phyloP scores from a whole-genome alignment of 2,888 invertebrate species.

The Slavum lentiscoides region DNA sequence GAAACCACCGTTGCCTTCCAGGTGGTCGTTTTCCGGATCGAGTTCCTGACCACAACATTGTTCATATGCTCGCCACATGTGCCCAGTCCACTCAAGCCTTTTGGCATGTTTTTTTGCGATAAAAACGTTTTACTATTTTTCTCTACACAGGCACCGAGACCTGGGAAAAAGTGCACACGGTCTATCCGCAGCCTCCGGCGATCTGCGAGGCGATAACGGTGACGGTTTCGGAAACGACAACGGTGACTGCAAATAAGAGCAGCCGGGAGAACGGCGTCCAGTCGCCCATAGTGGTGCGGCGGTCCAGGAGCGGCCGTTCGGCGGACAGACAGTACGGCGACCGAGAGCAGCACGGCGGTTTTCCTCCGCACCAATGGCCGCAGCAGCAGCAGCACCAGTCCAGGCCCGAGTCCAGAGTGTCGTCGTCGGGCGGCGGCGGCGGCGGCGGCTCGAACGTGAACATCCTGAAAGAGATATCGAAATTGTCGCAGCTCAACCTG shows the following conservation, averaged over 20 bases:
- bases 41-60: no score
- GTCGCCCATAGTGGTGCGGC: slow-evolving; percentile 25
- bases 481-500: slow-evolving; percentile 72
- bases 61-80: no score
- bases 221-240: slow-evolving; percentile 64
- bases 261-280: slow-evolving; percentile 43
- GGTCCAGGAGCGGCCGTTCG: slow-evolving; percentile 41
- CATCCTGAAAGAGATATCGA: slow-evolving; percentile 70
- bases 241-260: background rate
- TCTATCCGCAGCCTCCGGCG: slow-evolving; percentile 69
- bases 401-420: slow-evolving; percentile 60
- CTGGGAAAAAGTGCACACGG: slow-evolving; percentile 73
- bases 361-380: slow-evolving; percentile 59
- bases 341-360: slow-evolving; percentile 50
- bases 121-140: slow-evolving; percentile 27
- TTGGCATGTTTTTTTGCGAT: no score
- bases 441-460: slow-evolving; percentile 56
- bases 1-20: no score
- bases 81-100: no score
- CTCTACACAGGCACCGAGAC: slow-evolving; percentile 68
- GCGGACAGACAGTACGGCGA: slow-evolving; percentile 27
- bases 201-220: slow-evolving; percentile 72
- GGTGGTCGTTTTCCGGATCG: no score
- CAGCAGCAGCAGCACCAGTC: slow-evolving; percentile 56
- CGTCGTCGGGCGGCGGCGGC: slow-evolving; percentile 17